A percentile compares a stretch with the other conserved stretches of the same genome.
phyloP scores from a whole-genome alignment of 2,888 invertebrate species.

The Rhagonycha fulva region DNA sequence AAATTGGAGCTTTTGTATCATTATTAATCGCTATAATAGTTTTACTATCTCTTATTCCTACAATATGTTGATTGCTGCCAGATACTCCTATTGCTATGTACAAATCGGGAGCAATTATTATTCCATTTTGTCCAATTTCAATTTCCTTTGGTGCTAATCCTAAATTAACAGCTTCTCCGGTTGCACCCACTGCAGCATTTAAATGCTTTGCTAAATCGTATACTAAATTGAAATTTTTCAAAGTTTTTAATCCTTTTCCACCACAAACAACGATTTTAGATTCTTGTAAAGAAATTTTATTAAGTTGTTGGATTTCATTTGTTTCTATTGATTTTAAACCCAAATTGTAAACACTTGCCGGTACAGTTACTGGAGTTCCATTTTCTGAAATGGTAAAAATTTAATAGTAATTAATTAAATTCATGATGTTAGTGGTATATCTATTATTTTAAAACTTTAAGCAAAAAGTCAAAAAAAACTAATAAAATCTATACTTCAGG shows the following conservation, averaged over 20 bases:
- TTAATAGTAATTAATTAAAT: too few relatives aligned
- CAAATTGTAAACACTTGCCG: neutral
- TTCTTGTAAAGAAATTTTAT: constrained; percentile 85
- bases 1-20: constrained; percentile 94
- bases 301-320: neutral
- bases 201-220: constrained; percentile 92
- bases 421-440: too few relatives aligned
- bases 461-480: too few relatives aligned
- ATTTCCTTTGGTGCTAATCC: constrained; percentile 95
- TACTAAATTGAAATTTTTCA: constrained; percentile 92
- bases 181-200: constrained; percentile 93
- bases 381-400: neutral
- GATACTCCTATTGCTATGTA: constrained; percentile 96
- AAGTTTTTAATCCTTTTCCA: constrained; percentile 90
- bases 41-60: constrained; percentile 98
- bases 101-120: constrained; percentile 95
- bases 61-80: constrained; percentile 95
- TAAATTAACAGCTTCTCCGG: constrained; percentile 94
- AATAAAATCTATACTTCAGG: too few relatives aligned
- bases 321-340: neutral
- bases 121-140: constrained; percentile 96
- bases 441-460: too few relatives aligned
- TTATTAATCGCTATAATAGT: constrained; percentile 97
- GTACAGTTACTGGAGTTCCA: neutral
- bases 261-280: constrained; percentile 85